Conservation (phyloP, 2,113 vertebrate species). For the Cheirogaleus medius region DNA sequence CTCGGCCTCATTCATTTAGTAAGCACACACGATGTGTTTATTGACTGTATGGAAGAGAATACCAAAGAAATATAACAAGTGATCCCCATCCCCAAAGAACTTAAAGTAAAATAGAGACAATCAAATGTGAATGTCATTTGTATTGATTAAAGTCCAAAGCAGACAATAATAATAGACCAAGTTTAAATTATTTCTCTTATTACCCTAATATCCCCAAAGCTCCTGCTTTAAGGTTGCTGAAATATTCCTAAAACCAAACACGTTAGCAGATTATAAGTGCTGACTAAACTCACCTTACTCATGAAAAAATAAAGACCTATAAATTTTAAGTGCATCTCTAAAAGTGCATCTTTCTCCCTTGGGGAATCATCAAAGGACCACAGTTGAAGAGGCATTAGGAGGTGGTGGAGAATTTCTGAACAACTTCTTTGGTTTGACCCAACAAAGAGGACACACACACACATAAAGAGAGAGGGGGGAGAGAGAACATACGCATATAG, state of each 20-base stretch:
- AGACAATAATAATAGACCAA: neutral
- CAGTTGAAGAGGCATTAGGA: neutral
- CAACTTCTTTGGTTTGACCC: neutral
- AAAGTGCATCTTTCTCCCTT: neutral
- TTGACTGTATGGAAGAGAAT: neutral
- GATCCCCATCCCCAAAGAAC: neutral
- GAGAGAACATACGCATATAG: neutral
- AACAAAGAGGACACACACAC: neutral
- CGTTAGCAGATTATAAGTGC: conserved; percentile 44
- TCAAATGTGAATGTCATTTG: neutral
- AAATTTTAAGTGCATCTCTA: conserved; percentile 29
- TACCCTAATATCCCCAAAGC: conserved; percentile 35
- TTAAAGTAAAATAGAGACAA: neutral
- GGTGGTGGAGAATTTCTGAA: neutral
- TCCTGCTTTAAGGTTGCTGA: conserved; percentile 35
- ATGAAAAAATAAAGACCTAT: conserved; percentile 53
- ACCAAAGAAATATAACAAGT: neutral
- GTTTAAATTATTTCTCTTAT: conserved; percentile 47
- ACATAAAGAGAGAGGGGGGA: no score
- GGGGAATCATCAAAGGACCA: neutral
- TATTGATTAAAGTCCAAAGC: neutral
- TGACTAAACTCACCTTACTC: conserved; percentile 47
- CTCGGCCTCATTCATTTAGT: neutral
- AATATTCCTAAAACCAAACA: conserved; percentile 55
- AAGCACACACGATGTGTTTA: neutral